Evolutionary conservation across 2,888 invertebrate species (phyloP).

Genomic region (Tromatobia lineatoria): DNA sequence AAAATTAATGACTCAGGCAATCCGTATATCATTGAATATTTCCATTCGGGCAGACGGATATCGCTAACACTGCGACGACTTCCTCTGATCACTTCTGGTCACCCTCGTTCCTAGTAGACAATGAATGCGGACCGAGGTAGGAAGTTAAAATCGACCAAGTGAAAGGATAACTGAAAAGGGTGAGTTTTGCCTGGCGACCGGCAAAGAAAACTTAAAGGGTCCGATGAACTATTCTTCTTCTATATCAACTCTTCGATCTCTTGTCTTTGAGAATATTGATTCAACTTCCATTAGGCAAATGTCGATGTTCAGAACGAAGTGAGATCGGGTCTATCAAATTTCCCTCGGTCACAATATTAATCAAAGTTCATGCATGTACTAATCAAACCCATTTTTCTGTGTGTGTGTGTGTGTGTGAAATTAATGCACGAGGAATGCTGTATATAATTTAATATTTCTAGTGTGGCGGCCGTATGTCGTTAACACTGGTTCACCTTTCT

Average conservation of each 20-base stretch:
- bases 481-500: constrained; percentile 24
- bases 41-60: constrained; percentile 73
- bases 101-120: constrained; percentile 39
- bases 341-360: too few species aligned
- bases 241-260: too few species aligned
- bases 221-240: too few species aligned
- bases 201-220: too few species aligned
- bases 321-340: too few species aligned
- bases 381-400: too few species aligned
- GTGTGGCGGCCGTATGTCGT: constrained; percentile 72
- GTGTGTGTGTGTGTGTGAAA: background rate
- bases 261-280: too few species aligned
- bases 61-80: constrained; percentile 14
- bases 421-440: constrained; percentile 45
- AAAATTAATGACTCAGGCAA: constrained; percentile 27
- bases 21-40: constrained; percentile 78
- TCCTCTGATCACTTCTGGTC: constrained; percentile 30
- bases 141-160: constrained; percentile 9
- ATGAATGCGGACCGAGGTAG: constrained; percentile 57
- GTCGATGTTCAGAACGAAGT: too few species aligned
- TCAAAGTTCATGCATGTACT: too few species aligned
- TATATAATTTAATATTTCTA: constrained; percentile 78
- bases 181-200: too few species aligned
- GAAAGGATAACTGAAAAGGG: too few species aligned
- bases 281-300: too few species aligned